Evolutionary conservation across 2,797 vertebrate genomes (phyloP).

Genomic region (Cyprinodon diabolis): DNA sequence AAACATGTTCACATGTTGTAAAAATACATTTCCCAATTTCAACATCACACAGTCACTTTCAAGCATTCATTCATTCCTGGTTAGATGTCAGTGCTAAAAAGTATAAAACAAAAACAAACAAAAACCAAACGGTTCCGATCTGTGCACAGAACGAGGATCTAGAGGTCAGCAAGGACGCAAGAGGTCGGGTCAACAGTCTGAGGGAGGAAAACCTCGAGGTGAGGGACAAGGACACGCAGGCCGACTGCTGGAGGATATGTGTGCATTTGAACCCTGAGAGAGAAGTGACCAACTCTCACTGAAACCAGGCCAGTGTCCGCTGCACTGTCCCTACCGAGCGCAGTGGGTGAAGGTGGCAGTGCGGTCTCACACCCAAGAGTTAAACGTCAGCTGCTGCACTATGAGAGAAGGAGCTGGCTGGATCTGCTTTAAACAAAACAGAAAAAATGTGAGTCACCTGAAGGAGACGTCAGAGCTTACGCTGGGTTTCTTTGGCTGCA

Average conservation of each 20-base stretch:
- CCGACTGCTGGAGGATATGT: constrained; percentile 79
- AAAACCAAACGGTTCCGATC: constrained; percentile 46
- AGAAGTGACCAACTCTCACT: constrained; percentile 78
- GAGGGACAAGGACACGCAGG: constrained; percentile 54
- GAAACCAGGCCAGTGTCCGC: constrained; percentile 60
- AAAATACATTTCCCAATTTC: constrained; percentile 96
- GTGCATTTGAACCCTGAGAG: constrained; percentile 86
- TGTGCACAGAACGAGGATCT: constrained; percentile 58
- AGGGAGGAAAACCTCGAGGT: constrained; percentile 51
- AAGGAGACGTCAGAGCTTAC: constrained; percentile 36
- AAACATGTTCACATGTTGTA: constrained; percentile 90
- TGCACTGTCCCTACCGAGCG: constrained; percentile 8
- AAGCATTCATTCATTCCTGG: constrained; percentile 79
- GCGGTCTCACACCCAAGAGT: constrained; percentile 64
- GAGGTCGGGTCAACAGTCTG: constrained; percentile 58
- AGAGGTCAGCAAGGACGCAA: constrained; percentile 52
- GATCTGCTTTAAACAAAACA: constrained; percentile 28
- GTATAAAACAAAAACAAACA: constrained; percentile 18
- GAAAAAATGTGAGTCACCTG: constrained; percentile 1
- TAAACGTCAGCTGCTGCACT: constrained; percentile 66
- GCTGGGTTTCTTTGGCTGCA: constrained; percentile 20
- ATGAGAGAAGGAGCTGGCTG: constrained; percentile 37
- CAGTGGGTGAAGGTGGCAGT: constrained; percentile 11
- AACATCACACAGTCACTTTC: constrained; percentile 78
- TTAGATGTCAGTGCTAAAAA: constrained; percentile 81